Conservation (phyloP, 2,797 vertebrate genomes). For the Onychomys torridus region DNA sequence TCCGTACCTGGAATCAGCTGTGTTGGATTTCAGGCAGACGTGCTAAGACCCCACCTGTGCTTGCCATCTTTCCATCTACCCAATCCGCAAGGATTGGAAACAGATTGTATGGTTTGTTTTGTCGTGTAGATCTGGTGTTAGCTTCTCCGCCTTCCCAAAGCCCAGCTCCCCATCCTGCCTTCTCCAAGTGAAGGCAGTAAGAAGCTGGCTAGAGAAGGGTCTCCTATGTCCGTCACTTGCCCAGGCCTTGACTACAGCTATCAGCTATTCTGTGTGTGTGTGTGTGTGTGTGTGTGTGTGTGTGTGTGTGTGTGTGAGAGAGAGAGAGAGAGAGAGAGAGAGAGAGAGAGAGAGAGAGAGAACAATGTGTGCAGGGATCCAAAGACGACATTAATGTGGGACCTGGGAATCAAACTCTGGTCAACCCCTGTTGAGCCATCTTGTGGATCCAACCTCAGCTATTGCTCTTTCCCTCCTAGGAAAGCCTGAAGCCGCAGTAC, state of each 20-base stretch:
- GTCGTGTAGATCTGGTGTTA: not conserved
- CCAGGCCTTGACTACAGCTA: not conserved
- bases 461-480: conserved; percentile 74
- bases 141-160: not conserved
- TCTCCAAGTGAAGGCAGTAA: not conserved
- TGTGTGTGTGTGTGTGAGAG: not conserved
- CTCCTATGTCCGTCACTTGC: not conserved
- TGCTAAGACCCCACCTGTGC: not conserved
- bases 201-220: not conserved
- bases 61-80: not conserved
- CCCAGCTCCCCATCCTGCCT: not conserved
- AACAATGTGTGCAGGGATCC: not conserved
- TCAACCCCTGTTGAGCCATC: not conserved
- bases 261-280: not conserved
- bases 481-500: conserved; percentile 86
- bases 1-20: not conserved
- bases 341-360: not conserved
- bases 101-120: not conserved
- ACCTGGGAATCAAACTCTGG: not conserved
- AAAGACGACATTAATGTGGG: not conserved
- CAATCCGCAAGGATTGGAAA: not conserved
- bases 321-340: not conserved
- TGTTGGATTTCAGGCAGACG: not conserved
- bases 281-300: not conserved
- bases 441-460: not conserved